A percentile compares a stretch with the other conserved stretches of the same genome.
Evolutionary conservation across 2,113 vertebrate species (phyloP).

Genomic region (Phalacrocorax brasilianus): DNA sequence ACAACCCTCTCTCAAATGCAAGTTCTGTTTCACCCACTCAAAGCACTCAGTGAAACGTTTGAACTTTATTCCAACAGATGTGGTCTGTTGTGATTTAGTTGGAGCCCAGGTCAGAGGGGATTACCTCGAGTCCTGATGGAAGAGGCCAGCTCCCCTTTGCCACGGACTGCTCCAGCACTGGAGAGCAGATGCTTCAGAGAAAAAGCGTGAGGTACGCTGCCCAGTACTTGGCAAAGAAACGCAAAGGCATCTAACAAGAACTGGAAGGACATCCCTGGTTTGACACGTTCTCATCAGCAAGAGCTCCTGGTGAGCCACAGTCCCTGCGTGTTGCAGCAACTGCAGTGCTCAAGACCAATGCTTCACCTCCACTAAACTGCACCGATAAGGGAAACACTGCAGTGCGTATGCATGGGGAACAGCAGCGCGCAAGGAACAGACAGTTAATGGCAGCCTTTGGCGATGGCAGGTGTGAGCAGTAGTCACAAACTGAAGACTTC

Average conservation of each 20-base stretch:
- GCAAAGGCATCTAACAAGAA: neutral
- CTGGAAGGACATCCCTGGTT: neutral
- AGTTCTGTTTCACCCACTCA: neutral
- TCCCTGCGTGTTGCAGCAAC: neutral
- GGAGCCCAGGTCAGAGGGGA: neutral
- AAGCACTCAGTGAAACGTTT: neutral
- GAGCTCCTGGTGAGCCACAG: neutral
- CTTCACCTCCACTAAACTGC: neutral
- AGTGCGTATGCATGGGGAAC: fast-evolving
- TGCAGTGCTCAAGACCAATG: neutral
- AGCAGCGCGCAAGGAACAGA: neutral
- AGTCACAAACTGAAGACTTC: neutral
- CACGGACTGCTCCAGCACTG: neutral
- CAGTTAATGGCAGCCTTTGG: neutral
- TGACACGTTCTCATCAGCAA: neutral
- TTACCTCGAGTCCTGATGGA: neutral
- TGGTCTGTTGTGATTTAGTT: neutral
- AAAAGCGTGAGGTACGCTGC: fast-evolving
- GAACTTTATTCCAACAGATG: neutral
- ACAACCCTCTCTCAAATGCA: neutral
- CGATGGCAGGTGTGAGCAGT: fast-evolving
- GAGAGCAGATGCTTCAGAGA: neutral
- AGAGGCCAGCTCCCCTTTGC: neutral
- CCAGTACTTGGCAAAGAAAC: neutral
- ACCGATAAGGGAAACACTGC: neutral